Conservation (phyloP, 2,797 vertebrate genomes). For the Myoxocephalus aenaeus region DNA sequence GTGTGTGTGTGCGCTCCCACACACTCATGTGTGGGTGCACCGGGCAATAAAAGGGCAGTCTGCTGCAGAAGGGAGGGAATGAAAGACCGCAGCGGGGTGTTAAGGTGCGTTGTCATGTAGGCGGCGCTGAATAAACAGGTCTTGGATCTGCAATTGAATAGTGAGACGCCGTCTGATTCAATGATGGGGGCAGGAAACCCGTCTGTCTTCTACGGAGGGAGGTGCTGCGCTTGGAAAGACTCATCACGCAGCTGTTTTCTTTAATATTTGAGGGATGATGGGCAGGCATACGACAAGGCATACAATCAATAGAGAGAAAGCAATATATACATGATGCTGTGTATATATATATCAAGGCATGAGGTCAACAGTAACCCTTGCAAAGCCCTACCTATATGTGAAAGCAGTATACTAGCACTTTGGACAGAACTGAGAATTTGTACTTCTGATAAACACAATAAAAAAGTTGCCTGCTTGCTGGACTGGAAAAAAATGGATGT, state of each 20-base stretch:
- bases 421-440: too few relatives aligned
- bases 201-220: neutral
- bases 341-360: too few relatives aligned
- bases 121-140: constrained; percentile 56
- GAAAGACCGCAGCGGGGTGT: constrained; percentile 37
- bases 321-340: neutral
- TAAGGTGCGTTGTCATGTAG: constrained; percentile 56
- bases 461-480: too few relatives aligned
- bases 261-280: constrained; percentile 4
- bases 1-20: neutral
- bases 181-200: constrained; percentile 15
- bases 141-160: constrained; percentile 31
- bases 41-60: constrained; percentile 51
- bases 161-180: constrained; percentile 53
- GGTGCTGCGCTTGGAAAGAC: neutral
- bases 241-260: neutral
- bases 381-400: neutral
- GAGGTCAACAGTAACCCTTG: too few relatives aligned
- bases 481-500: too few relatives aligned
- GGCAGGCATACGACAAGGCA: neutral
- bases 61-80: constrained; percentile 42
- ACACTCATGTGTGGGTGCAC: neutral
- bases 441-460: too few relatives aligned
- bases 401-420: too few relatives aligned
- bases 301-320: neutral